Percentiles rank a stretch among this genome's conserved stretches.
phyloP scores from a whole-genome alignment of 2,113 vertebrate genomes.

The Hemiscyllium ocellatum region DNA sequence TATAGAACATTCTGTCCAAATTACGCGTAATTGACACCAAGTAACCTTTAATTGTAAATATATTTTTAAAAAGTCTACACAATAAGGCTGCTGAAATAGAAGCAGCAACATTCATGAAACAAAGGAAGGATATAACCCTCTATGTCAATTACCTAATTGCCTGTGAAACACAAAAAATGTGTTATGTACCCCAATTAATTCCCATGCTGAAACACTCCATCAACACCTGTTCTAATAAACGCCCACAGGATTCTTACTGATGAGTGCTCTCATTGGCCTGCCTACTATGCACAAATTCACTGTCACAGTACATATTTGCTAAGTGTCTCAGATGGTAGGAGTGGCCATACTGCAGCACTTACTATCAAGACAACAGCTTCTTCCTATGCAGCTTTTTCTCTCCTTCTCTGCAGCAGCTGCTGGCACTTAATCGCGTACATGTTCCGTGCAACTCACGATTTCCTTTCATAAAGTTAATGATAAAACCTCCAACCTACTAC shows the following conservation, averaged over 20 bases:
- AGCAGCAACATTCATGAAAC: constrained; percentile 19
- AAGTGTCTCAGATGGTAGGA: constrained; percentile 52
- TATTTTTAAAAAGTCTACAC: constrained; percentile 26
- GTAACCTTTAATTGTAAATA: background rate
- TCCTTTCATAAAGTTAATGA: constrained; percentile 23
- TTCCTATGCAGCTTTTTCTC: constrained; percentile 58
- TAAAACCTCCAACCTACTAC: background rate
- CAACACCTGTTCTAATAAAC: constrained; percentile 45
- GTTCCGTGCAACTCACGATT: constrained; percentile 11
- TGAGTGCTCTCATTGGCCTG: constrained; percentile 43
- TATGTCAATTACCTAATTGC: constrained; percentile 60
- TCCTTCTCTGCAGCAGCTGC: constrained; percentile 40
- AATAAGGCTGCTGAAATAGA: constrained; percentile 7
- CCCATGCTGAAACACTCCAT: constrained; percentile 44
- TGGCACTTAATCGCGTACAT: background rate
- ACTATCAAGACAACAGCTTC: constrained; percentile 60
- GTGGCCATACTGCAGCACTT: constrained; percentile 60
- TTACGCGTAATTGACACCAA: background rate
- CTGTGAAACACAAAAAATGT: constrained; percentile 51
- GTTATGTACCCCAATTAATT: constrained; percentile 49
- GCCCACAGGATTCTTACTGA: constrained; percentile 43
- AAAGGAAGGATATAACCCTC: constrained; percentile 50
- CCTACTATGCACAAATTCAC: constrained; percentile 46
- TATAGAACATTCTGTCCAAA: background rate
- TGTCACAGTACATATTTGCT: constrained; percentile 41